Evolutionary conservation across 2,797 vertebrate genomes (phyloP).

Genomic region (Amblyraja radiata): DNA sequence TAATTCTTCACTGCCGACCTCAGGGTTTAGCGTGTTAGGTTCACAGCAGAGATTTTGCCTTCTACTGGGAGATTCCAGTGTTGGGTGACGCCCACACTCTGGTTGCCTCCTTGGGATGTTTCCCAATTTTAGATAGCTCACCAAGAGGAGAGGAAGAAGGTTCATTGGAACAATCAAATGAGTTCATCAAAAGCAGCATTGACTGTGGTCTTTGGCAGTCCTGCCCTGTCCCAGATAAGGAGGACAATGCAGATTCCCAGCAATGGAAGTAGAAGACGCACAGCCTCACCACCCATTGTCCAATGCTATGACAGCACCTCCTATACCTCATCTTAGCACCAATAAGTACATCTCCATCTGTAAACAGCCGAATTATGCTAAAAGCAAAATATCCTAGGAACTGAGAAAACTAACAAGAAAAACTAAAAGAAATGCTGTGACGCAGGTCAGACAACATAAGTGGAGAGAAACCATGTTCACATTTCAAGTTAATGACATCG

Average conservation of each 20-base stretch:
- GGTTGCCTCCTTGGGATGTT: background rate
- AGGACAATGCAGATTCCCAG: background rate
- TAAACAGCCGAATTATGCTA: background rate
- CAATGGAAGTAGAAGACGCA: background rate
- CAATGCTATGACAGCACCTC: too few relatives aligned
- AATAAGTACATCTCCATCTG: background rate
- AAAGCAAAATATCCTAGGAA: too few relatives aligned
- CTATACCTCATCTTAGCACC: too few relatives aligned
- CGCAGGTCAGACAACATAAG: too few relatives aligned
- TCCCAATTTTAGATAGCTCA: background rate
- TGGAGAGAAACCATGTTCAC: too few relatives aligned
- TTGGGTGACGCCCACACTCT: background rate
- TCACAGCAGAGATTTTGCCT: background rate
- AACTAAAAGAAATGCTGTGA: too few relatives aligned
- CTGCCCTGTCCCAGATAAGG: background rate
- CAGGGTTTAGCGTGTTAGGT: background rate
- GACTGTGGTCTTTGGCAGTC: background rate
- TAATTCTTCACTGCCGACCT: background rate
- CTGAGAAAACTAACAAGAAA: too few relatives aligned
- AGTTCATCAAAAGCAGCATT: background rate
- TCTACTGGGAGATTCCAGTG: background rate
- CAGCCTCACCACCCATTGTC: too few relatives aligned
- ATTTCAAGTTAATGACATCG: too few relatives aligned
- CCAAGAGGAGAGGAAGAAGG: background rate
- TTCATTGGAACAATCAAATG: background rate